Base-by-base conservation (phyloP, 2,888 invertebrate species). In the Pseudococcus longispinus region DNA sequence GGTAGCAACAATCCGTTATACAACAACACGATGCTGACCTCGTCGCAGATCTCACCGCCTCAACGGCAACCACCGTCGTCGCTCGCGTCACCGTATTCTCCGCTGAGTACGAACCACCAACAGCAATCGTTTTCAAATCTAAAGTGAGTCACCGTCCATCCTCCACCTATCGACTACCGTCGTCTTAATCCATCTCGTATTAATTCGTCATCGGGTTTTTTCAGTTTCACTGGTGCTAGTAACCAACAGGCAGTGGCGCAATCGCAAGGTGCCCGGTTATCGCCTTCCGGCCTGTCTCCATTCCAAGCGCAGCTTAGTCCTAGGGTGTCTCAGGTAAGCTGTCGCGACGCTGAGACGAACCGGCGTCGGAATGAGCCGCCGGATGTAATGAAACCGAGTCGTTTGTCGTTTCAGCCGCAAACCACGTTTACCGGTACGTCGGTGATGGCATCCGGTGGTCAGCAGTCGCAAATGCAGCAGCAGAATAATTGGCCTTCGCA, bases 291-390 rank as follows among this genome's bases (percentile, higher is more conserved):
- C 84, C 89, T 90, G 83, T 91, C 93, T 90, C 89, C 90, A 85
- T 91, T 92, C 88, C 92, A 92, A 89, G 89, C 90, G 37, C 90
- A 90, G 88, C 90, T 93, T 89, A 93, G 93, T 74, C 93, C 93
- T 88, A 91, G 93, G 88, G 91, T 92, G 87, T 91, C 92, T 88
- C 92, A 92, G 90, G 91, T 92, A 88, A 89, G 74, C 51, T n/a
- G 8, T 37, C 37, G 51, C 51, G n/a, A 8, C n/a, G 18, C n/a
- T 51, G 46, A 46, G 60, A 60, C 65, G 8, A 65, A 65, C 37
- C 9, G 37, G 37, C 26, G 65, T n/a, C 51, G 26, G 20, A 9
- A 26, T 65, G 23, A 26, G 8, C 26, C 23, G 26, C 26, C 15
- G n/a, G 32, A 32, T 80, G 3, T 29, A 80, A 60, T 60, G 13